Base-by-base conservation (phyloP, 1,140 invertebrate species). In the Berghia stephanieae region DNA sequence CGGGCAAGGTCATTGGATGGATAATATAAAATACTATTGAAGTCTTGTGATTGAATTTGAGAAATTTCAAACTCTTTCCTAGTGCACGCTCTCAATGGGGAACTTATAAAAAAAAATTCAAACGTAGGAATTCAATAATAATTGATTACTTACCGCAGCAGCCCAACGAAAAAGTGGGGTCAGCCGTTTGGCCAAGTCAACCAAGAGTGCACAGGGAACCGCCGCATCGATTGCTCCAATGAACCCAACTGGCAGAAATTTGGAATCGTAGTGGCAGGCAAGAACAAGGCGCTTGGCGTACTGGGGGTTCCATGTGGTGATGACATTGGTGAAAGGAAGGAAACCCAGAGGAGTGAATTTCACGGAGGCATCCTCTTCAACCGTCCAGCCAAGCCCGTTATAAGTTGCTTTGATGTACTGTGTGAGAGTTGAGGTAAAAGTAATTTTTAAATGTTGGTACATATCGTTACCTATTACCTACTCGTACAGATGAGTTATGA, bases 241-340 rank as follows among this genome's bases (percentile, higher is more conserved):
- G 91, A 99, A 99, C 13, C 92, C 90, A 78, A 85, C 79, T n/a
- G 18, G 18, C 68, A 93, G 93, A 84, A 94, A 94, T 89, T 98
- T 98, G 21, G 96, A 97, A 85, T 99, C 98, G 88, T 96, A 98
- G 90, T 99, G 98, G 85, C 97, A 98, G 8, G 96, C 95, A 1
- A 99, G 85, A 2, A 95, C 93, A 60, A 99, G 87, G 85, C 92
- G 94, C 77, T 95, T 91, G 75, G 93, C 92, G 0, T 96, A 95
- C 72, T 93, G 86, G 2, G 95, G 95, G 90, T 98, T 94, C 76
- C 94, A 89, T 68, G 92, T 95, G 5, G 85, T 94, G 67, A 98
- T 93, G 66, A 98, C 93, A 86, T 98, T 98, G 63, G 92, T 93
- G 86, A 98, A 98, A 49, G 91, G 91, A 46, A 95, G 89, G 5